Base-by-base conservation (phyloP, 2,888 invertebrate species). In the Patella depressa region DNA sequence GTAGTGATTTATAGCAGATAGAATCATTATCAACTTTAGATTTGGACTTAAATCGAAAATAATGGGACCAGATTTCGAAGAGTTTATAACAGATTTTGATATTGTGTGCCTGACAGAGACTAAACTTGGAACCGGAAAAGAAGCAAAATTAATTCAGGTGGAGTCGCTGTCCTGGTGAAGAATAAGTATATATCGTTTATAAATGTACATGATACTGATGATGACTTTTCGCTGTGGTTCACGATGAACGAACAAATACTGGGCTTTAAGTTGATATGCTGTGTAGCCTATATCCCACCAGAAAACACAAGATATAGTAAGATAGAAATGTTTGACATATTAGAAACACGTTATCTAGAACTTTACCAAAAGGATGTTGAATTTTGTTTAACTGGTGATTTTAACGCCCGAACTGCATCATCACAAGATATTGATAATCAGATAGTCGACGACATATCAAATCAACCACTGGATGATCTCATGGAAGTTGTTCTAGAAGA, bases 41-140 rank as follows among this genome's bases (percentile, higher is more conserved):
- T 12, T 12, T 65, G 65, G 24, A 65, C 12, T 65, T 12, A 65
- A 65, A 65, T 65, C 65, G 12, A 65, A 65, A 65, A 24, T 65
- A 65, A 24, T 65, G 65, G 9, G 19, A 65, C 19, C 11, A 24
- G 65, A 65, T 24, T 65, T 65, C 14, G 65, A 65, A 65, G 19
- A 65, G 65, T 65, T 24, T 19, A 65, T 65, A 65, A 24, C 65
- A 19, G 65, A 65, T 65, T 65, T 24, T 65, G 65, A 65, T 65
- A 19, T 65, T 19, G 65, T 65, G 5, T 65, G n/a, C 24, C n/a
- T 65, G 24, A 65, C 19, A 19, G 65, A 65, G 24, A 65, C 65
- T 65, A 65, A 65, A 65, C 17, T 19, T 59, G 19, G 19, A n/a
- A 17, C 19, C 17, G 59, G 19, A 59, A 59, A 19, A 59, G 59